These are phyloP conservation scores for Melanotaenia nigrans DNA, from an alignment of 2,797 vertebrate genomes.

Conservation along the genomic window DNA sequence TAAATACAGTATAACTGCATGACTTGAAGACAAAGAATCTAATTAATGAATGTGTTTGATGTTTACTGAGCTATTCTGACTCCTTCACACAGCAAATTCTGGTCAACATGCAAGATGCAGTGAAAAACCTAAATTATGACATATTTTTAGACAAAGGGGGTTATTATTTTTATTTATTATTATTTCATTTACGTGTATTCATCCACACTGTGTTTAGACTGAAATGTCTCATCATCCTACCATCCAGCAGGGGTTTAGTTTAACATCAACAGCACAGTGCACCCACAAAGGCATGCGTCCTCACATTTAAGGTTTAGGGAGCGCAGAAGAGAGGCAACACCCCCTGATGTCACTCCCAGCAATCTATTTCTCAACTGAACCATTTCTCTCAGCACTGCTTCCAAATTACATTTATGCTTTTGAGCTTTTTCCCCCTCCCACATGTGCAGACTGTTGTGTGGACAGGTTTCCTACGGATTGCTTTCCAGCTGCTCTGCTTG, in stretches of 20 bases:
- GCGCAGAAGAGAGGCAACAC: constrained; percentile 24
- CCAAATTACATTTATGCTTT: constrained; percentile 68
- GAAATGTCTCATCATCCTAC: constrained; percentile 21
- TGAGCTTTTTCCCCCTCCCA: constrained; percentile 21
- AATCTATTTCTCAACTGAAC: constrained; percentile 58
- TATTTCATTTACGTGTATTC: neutral
- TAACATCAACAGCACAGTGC: constrained; percentile 7
- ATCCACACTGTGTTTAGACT: constrained; percentile 3
- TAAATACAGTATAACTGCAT: constrained; percentile 9
- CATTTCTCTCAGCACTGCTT: constrained; percentile 53
- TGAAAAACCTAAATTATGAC: constrained; percentile 33
- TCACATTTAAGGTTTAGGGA: constrained; percentile 15
- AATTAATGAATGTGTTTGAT: constrained; percentile 40
- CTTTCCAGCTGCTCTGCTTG: constrained; percentile 49
- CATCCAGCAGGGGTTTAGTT: constrained; percentile 13
- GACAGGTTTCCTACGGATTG: constrained; percentile 61
- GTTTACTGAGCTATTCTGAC: constrained; percentile 34
- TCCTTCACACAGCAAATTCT: constrained; percentile 43
- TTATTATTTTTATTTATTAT: constrained; percentile 3
- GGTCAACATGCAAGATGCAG: constrained; percentile 5
- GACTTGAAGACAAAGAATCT: constrained; percentile 23
- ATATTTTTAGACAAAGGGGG: constrained; percentile 6
- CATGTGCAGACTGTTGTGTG: constrained; percentile 29
- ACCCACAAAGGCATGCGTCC: constrained; percentile 34
- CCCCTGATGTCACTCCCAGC: constrained; percentile 33